Conservation (phyloP, 2,797 vertebrate genomes). For the Micrastur ruficollis region DNA sequence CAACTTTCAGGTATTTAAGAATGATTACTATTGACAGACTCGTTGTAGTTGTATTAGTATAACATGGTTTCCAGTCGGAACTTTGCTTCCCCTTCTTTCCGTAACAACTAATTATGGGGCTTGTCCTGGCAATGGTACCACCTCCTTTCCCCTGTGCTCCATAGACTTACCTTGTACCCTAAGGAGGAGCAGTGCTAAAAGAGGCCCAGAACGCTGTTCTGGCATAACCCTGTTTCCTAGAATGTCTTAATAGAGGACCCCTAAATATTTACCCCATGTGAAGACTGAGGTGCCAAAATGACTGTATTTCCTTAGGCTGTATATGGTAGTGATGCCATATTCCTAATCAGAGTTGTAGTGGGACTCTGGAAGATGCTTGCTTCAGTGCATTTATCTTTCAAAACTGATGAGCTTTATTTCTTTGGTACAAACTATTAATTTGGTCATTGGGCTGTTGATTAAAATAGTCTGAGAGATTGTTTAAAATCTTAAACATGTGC, state of each 20-base stretch:
- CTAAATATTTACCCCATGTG: not conserved
- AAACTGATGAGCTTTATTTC: not conserved
- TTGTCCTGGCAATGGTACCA: not conserved
- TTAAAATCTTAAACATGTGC: not conserved
- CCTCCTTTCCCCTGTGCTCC: not conserved
- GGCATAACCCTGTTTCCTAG: not conserved
- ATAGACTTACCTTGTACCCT: not conserved
- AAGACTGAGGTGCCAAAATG: not conserved
- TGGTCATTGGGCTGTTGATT: not conserved
- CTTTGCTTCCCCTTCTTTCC: not conserved
- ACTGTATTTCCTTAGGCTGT: not conserved
- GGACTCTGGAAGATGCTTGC: not conserved
- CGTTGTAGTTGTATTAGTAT: not conserved
- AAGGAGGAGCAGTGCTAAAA: not conserved
- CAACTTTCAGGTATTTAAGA: not conserved
- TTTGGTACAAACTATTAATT: not conserved
- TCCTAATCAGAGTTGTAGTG: not conserved
- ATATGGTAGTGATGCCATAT: not conserved
- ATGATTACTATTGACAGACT: not conserved
- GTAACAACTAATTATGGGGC: not conserved
- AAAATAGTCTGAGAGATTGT: not conserved
- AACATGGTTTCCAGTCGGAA: accelerated
- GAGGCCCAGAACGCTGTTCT: not conserved
- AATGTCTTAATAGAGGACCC: not conserved
- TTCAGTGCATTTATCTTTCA: not conserved